These are phyloP conservation scores for Zoanthus sansibaricus DNA, from an alignment of 92 coral and sea anemone species.

Conservation along the genomic window DNA sequence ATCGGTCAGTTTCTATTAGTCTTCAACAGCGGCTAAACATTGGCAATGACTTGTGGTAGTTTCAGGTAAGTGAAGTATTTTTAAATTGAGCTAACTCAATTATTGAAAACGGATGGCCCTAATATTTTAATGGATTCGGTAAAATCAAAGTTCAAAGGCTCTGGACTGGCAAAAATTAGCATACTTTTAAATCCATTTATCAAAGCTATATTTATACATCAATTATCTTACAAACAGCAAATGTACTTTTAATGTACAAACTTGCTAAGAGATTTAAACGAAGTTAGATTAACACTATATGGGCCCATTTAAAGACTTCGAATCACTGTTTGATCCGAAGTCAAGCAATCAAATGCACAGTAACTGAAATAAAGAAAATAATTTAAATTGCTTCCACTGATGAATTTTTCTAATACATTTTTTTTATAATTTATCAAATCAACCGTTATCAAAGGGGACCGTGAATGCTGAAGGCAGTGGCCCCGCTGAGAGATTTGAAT, in stretches of 20 bases:
- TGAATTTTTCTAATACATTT: constrained; percentile 2
- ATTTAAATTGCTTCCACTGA: background rate
- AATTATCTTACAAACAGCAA: background rate
- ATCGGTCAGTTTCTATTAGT: background rate
- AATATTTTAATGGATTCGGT: background rate
- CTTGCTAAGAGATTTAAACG: background rate
- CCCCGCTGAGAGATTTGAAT: constrained; percentile 20
- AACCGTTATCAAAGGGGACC: background rate
- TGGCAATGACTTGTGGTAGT: background rate
- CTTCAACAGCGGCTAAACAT: background rate
- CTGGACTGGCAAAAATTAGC: constrained; percentile 1
- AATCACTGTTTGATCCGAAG: background rate
- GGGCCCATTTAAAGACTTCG: background rate
- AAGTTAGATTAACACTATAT: background rate
- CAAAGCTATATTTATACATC: constrained; percentile 1
- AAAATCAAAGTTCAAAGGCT: background rate
- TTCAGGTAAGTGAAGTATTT: background rate
- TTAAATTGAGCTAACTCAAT: background rate
- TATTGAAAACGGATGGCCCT: background rate
- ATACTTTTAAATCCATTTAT: constrained; percentile 19
- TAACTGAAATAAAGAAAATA: background rate
- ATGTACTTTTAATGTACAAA: constrained; percentile 11
- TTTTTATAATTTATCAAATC: background rate
- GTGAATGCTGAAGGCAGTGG: constrained; percentile 21
- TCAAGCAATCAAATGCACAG: background rate